A percentile compares a stretch with the other conserved stretches of the same genome.
These are phyloP conservation scores for Augochlora pura DNA, from an alignment of 1,140 invertebrate species.

Conservation along the genomic window DNA sequence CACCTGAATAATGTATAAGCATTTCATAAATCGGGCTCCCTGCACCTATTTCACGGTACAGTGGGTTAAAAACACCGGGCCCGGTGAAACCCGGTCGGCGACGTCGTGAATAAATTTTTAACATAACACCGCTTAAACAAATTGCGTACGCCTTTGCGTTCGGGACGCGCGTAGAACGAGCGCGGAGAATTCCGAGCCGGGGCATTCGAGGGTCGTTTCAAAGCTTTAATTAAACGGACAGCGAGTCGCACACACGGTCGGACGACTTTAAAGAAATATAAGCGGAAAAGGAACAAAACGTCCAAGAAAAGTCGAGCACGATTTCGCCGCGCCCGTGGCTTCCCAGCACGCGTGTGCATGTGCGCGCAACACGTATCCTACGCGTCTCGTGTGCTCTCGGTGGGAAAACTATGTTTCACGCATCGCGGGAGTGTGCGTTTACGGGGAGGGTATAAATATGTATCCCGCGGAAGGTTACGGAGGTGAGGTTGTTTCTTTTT, in stretches of 20 bases:
- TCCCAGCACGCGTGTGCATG: no score
- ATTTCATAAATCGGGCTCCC: background rate
- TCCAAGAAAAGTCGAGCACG: background rate
- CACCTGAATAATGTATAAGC: conserved; percentile 46
- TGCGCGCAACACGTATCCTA: no score
- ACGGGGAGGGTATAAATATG: background rate
- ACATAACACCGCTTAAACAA: background rate
- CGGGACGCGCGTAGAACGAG: background rate
- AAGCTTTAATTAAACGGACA: background rate
- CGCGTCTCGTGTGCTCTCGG: background rate
- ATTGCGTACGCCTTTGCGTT: no score
- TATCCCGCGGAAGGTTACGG: background rate
- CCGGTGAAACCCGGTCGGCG: background rate
- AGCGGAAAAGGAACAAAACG: background rate
- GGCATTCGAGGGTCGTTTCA: background rate
- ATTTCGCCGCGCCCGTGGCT: background rate
- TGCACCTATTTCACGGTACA: background rate
- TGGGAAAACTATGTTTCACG: background rate
- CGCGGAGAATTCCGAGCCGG: background rate
- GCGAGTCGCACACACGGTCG: background rate
- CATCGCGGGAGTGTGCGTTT: background rate
- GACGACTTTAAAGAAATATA: background rate
- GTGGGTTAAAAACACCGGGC: background rate
- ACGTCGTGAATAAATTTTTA: background rate
- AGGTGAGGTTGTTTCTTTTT: background rate